Conservation (phyloP, 2,113 vertebrate genomes). For the Hippocampus mohnikei region DNA sequence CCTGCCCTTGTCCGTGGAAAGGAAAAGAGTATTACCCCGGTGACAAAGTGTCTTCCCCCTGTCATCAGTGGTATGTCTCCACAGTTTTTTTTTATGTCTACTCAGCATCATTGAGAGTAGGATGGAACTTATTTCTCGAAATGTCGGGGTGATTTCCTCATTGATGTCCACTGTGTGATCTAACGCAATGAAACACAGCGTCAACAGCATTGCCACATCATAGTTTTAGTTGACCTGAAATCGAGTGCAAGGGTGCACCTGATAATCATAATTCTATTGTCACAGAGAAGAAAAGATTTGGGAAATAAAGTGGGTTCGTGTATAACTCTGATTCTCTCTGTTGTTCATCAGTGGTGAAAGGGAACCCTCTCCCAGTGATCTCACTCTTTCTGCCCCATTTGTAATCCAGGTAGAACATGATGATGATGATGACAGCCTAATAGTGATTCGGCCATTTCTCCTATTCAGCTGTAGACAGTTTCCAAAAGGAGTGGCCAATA, state of each 20-base stretch:
- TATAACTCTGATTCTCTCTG: slow-evolving; percentile 52
- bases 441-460: slow-evolving; percentile 46
- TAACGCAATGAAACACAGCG: slow-evolving; percentile 37
- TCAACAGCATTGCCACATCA: slow-evolving; percentile 29
- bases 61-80: slow-evolving; percentile 85
- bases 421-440: slow-evolving; percentile 59
- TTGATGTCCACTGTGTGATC: slow-evolving; percentile 13
- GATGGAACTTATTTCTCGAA: background rate
- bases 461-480: slow-evolving; percentile 29
- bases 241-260: slow-evolving; percentile 48
- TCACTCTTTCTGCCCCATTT: slow-evolving; percentile 47
- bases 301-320: slow-evolving; percentile 55
- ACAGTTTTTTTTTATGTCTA: background rate
- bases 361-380: slow-evolving; percentile 53
- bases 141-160: background rate
- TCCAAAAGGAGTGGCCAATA: slow-evolving; percentile 47
- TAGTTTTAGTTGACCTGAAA: slow-evolving; percentile 25
- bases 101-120: background rate
- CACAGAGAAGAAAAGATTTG: slow-evolving; percentile 19
- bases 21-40: slow-evolving; percentile 95
- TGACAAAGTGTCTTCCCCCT: slow-evolving; percentile 85
- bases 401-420: slow-evolving; percentile 36
- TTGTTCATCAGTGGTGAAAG: slow-evolving; percentile 51
- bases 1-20: slow-evolving; percentile 94
- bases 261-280: slow-evolving; percentile 64